Evolutionary conservation across 2,888 invertebrate genomes (phyloP), one percentile per base, ranked within the genome.

Genomic region (Clistopyga incitator): DNA sequence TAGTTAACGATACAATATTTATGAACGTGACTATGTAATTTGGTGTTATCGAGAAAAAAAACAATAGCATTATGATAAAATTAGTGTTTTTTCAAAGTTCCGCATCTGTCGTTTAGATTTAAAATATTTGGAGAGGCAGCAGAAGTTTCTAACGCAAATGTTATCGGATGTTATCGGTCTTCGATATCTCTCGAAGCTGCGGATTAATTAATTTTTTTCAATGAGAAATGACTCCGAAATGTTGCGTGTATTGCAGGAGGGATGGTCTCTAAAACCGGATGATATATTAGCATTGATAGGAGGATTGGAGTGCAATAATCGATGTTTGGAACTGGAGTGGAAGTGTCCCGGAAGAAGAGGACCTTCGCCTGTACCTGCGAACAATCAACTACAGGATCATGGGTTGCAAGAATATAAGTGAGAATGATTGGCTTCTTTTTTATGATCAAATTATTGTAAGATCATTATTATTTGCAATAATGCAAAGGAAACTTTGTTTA

Each of bases 321-420:
- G 95, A 47, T 94, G 95, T 34, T 93, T 97, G 25, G 95, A 95
- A 81, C 91, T 98, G 0, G 96, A 96, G 86, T 98, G 97, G 97
- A 96, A 96, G 90, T 97, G 97, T 90, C 97, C 97, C 0, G 98
- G 97, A 0, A 95, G 97, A 84, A 94, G 97, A 77, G 95, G 96
- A 3, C 97, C 96, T 2, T 96, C 97, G 0, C 97, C 97, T 0
- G 94, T 95, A 29, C 94, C 94, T 81, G 94, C 95, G 3, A 94
- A 93, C 87, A 95, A 94, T 87, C 89, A 91, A 29, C 91, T 91
- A 47, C 92, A 91, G 72, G 92, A 91, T 13, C 89, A 91, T 61
- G 84, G 89, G 15, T 87, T 88, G 3, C 89, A 91, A 64, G 91
- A 92, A 42, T 92, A 91, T 74, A 91, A 91, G 92, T 92, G 86